Base-by-base conservation (phyloP, 2,797 vertebrate species). In the Graptemys geographica region DNA sequence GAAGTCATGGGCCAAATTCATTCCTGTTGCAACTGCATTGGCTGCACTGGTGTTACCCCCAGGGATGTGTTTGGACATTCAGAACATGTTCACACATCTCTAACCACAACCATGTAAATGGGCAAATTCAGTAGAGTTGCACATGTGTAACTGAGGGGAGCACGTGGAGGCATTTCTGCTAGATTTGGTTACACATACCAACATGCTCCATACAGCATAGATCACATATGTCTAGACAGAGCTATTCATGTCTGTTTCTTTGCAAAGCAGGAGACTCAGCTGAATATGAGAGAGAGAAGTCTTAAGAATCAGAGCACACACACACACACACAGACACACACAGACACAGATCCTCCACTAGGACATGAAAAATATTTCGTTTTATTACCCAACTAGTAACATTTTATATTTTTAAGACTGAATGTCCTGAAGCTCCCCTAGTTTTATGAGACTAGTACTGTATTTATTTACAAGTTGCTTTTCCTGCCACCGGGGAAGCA, bases 301-400 rank as follows among this genome's bases (percentile, higher is more conserved):
- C 52, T 0, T 1, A 33, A 2, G 44, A 52, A 72, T 1, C 47
- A 0, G 0, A 56, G 18, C 2, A 1, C 0, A 7, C 0, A 1
- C 59, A 13, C 16, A 44, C 44, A 44, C 44, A 44, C 44, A 44
- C 44, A 1, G 55, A 13, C 16, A 44, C 44, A 44, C 44, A 44
- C 44, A 44, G 6, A 44, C 44, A 44, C 44, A 44, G 37, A 10
- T 33, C 49, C 13, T 49, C 56, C 16, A 13, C 5, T 44, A 76
- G 72, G 37, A 49, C 74, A 49, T 49, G 25, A 13, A 76, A 13
- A 16, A 78, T 10, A 78, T 47, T 44, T 31, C 47, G 4, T 44
- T 72, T 23, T 47, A 15, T 49, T 49, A 28, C 44, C 44, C 44
- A 47, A 28, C 25, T 49, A 49, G 25, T 49, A 12, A 78, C 0